These are phyloP conservation scores for Penaeus japonicus DNA, from an alignment of 1,140 invertebrate species.

Conservation along the genomic window DNA sequence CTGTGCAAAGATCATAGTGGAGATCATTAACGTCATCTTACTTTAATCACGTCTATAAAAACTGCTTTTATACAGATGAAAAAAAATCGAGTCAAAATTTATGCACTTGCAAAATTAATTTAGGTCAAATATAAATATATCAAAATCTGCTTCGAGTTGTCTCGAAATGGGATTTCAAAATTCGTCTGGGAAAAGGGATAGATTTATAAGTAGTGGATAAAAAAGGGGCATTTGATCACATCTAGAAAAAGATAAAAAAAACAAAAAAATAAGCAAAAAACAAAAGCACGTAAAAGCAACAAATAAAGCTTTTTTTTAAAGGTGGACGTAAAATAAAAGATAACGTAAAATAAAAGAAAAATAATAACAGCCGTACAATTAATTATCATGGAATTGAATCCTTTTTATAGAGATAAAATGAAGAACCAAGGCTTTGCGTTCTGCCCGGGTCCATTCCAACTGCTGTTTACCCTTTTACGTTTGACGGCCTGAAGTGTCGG, in stretches of 20 bases:
- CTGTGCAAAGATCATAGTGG: too few relatives aligned
- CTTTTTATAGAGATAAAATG: too few relatives aligned
- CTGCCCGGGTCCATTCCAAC: constrained; percentile 63
- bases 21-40: too few relatives aligned
- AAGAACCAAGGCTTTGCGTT: not conserved
- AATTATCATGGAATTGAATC: too few relatives aligned
- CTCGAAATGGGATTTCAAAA: not conserved
- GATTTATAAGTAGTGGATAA: not conserved
- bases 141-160: too few relatives aligned
- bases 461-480: constrained; percentile 65
- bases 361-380: too few relatives aligned
- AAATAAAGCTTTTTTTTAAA: not conserved
- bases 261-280: not conserved
- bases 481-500: constrained; percentile 85
- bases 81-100: too few relatives aligned
- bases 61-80: too few relatives aligned
- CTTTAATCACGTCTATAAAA: too few relatives aligned
- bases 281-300: not conserved
- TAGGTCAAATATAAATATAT: too few relatives aligned
- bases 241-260: constrained; percentile 27
- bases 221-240: not conserved
- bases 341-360: not conserved
- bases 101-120: too few relatives aligned
- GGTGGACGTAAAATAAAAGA: not conserved
- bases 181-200: not conserved